Base-by-base conservation (phyloP, 2,888 invertebrate species). In the Eupithecia insigniata region DNA sequence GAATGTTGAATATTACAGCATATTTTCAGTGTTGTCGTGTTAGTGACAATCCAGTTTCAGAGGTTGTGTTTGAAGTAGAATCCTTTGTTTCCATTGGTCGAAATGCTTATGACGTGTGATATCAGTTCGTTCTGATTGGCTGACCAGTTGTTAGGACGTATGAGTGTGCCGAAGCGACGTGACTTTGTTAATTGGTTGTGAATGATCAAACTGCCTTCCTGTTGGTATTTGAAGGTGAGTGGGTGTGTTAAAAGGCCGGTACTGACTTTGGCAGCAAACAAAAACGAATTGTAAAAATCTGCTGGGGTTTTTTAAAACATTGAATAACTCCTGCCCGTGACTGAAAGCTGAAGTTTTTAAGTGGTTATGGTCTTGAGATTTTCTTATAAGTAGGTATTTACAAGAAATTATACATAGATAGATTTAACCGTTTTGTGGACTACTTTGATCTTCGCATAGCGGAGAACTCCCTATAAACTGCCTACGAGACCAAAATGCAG, bases 161-260 rank as follows among this genome's bases (percentile, higher is more conserved):
- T 66, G 51, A 34, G 28, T 43, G 79, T 83, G 85, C 83, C 73
- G 76, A 78, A 81, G 69, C 71, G 74, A 71, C 74, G 58, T 39
- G 74, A 74, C 71, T 67, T 75, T 70, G 76, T 70, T 73, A 76
- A 72, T 43, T 28, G 64, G 71, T 73, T 76, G 77, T 82, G 83
- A 80, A 82, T 84, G 85, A 79, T 73, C 71, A 71, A 75, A 68
- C 73, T 66, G 75, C 75, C 80, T 76, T 82, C 79, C 84, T 86
- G 85, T 83, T 79, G 82, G 83, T 78, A 72, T 78, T 78, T 78
- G 75, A 74, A 76, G 76, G 68, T 70, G 70, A 71, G 79, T 80
- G 81, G 80, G 78, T 75, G 34, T 76, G 74, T 74, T 74, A 74
- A 39, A 39, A 67, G 22, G 58, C 64, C 60, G 46, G n/a, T 10